Evolutionary conservation across 2,888 invertebrate genomes (phyloP).

Genomic region (Anodontia alba): DNA sequence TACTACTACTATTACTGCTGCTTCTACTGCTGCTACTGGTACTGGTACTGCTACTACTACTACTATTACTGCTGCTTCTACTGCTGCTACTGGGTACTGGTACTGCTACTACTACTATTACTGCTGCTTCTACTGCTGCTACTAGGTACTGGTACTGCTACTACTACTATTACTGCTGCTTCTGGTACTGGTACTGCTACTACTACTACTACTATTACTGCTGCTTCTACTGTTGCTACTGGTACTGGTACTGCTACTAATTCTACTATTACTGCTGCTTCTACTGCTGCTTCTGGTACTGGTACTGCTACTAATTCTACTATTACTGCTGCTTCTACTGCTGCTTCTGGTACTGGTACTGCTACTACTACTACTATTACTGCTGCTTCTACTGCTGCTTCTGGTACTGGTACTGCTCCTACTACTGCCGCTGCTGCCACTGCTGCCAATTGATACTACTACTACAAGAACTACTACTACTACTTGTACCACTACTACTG

Average conservation of each 20-base stretch:
- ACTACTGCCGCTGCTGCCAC: background rate
- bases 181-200: conserved; percentile 15
- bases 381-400: conserved; percentile 22
- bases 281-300: too few relatives aligned
- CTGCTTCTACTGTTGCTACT: conserved; percentile 8
- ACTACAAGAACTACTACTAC: too few relatives aligned
- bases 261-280: too few relatives aligned
- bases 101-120: conserved; percentile 22
- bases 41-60: conserved; percentile 9
- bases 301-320: too few relatives aligned
- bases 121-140: conserved; percentile 9
- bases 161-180: conserved; percentile 7
- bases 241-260: too few relatives aligned
- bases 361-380: too few relatives aligned
- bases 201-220: conserved; percentile 16
- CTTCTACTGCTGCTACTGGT: background rate
- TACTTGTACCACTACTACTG: too few relatives aligned
- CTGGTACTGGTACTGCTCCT: too few relatives aligned
- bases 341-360: background rate
- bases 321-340: too few relatives aligned
- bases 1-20: conserved; percentile 7
- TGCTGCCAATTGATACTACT: background rate
- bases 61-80: background rate
- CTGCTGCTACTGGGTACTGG: too few relatives aligned
- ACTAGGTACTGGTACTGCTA: conserved; percentile 16